Percentiles rank a stretch among this genome's conserved stretches.
Evolutionary conservation across 2,113 vertebrate genomes (phyloP).

Genomic region (Peromyscus polionotus): DNA sequence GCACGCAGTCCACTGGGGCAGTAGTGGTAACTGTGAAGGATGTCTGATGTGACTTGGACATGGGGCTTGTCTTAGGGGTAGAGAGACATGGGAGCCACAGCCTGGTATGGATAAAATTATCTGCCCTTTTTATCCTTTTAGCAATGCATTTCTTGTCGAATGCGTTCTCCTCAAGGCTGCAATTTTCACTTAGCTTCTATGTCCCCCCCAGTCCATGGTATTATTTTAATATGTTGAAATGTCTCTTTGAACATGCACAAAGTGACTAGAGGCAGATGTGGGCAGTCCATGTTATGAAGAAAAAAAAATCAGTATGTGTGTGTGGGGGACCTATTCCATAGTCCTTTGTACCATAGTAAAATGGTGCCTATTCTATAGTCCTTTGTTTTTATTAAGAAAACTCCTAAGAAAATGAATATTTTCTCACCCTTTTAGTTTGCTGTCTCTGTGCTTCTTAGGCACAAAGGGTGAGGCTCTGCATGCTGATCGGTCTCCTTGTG

Average conservation of each 20-base stretch:
- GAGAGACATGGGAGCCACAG: neutral
- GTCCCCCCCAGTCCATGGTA: neutral
- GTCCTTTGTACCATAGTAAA: neutral
- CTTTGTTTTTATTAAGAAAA: neutral
- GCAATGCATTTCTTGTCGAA: neutral
- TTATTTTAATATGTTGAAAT: neutral
- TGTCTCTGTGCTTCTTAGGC: accelerated
- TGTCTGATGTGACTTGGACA: neutral
- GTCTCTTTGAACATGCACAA: neutral
- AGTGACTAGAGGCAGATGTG: neutral
- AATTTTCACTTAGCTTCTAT: neutral
- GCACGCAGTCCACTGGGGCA: no score
- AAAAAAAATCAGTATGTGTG: neutral
- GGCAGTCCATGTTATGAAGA: neutral
- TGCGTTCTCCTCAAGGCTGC: neutral
- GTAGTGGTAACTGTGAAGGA: no score
- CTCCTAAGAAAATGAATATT: neutral
- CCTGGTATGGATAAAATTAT: no score
- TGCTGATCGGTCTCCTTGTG: no score
- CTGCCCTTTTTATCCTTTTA: neutral
- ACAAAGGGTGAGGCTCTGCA: accelerated
- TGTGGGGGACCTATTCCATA: no score
- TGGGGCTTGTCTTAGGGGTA: neutral
- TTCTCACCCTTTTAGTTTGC: no score
- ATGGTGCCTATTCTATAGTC: neutral